Base-by-base conservation (phyloP, 2,797 vertebrate genomes). In the Otolemur crassicaudatus region DNA sequence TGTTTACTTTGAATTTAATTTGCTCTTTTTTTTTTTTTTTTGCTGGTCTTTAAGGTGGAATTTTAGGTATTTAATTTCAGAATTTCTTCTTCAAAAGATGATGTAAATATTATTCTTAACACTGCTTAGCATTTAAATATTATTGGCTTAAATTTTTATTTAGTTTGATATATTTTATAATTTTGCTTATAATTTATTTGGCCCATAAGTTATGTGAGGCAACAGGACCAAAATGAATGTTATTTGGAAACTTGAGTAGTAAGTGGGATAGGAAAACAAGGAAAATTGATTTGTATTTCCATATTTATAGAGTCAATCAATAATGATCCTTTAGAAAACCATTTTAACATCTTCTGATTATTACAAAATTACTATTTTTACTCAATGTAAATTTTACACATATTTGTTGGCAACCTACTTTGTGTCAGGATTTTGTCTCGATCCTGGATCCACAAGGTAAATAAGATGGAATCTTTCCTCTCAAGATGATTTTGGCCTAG, bases 131-230 rank as follows among this genome's bases (percentile, higher is more conserved):
- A 88, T 84, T 8, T 83, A 43, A 60, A 72, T 83, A 72, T 40
- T 63, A 2, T 88, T 34, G 0, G 20, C 58, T 85, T 69, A 72
- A 77, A 46, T 43, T 80, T 70, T 40, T 3, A 65, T 77, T 87
- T 79, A 84, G 11, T 87, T 87, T 9, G 79, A 9, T 49, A 60
- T 72, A 12, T 79, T 46, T 88, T 96, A 31, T 60, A 37, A 49
- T 73, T 92, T 89, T 81, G n/a, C 37, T 81, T 31, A 7, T 81
- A 75, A 86, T 75, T 75, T 67, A 12, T 95, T 80, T 40, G n/a
- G 67, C 9, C 27, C 8, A 9, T 56, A 8, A 7, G 13, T 49
- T 63, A 49, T 43, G n/a, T 75, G 49, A 88, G 65, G 20, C 58
- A 60, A 4, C 58, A 43, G 88, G 17, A 75, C 19, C 34, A 58